Base-by-base conservation (phyloP, 2,797 vertebrate genomes). In the Rhinichthys osculus region DNA sequence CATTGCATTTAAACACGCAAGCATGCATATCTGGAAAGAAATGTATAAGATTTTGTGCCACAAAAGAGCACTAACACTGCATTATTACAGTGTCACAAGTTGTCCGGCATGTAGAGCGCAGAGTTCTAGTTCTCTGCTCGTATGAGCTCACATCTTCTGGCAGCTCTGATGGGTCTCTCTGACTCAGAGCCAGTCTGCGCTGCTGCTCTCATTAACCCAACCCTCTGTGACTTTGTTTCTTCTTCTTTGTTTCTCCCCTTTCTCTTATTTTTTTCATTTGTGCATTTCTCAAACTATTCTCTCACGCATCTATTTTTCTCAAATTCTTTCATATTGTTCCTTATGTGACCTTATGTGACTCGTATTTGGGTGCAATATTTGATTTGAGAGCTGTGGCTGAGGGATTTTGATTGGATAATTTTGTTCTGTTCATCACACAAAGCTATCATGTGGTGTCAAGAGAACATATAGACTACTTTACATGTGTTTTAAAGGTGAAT, bases 61-160 rank as follows among this genome's bases (percentile, higher is more conserved):
- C 27, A 74, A 47, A 74, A 74, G 19, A 38, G 5, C 21, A 19
- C 59, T 27, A n/a, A 8, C 16, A 47, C 27, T 64, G 35, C 16
- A 38, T 64, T 74, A 57, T 64, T 59, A 44, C 14, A 50, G 7
- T 33, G 54, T 82, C n/a, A 62, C 2, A 72, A 19, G 50, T 13
- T 33, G 50, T 69, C 38, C 76, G 21, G 30, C 16, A 27, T 27
- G 30, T 14, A 57, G n/a, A 44, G 40, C 17, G 0, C 5, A 50
- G 66, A 85, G 21, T 66, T 69, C 77, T 78, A 83, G 38, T 11
- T 33, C 50, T 81, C 50, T 70, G 21, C 57, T 54, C 33, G 54
- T 80, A 85, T 88, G 87, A 90, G 77, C 79, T 90, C 86, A 91
- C 79, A 87, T 73, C 59, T 86, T 62, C 59, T 90, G 86, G 85